A percentile compares a stretch with the other conserved stretches of the same genome.
Conservation (phyloP, 2,797 vertebrate genomes). For the Galago senegalensis region DNA sequence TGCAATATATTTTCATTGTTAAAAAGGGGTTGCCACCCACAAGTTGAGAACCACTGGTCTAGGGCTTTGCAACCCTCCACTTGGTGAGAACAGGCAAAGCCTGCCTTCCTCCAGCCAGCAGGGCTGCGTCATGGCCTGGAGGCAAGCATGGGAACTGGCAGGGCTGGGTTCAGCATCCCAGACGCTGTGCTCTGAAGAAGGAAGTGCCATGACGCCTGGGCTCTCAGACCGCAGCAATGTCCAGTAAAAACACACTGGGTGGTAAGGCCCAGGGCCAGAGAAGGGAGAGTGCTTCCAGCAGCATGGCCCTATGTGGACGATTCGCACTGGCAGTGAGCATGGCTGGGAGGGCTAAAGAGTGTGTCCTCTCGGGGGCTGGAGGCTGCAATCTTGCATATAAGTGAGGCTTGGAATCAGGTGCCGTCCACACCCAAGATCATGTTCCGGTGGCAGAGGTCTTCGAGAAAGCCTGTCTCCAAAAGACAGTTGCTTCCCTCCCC, state of each 20-base stretch:
- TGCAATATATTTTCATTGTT: no score
- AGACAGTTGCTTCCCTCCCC: not conserved
- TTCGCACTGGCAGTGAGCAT: not conserved
- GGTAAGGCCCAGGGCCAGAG: conserved; percentile 65
- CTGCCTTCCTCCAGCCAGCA: conserved; percentile 2
- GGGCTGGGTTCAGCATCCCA: conserved; percentile 51
- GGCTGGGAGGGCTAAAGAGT: not conserved
- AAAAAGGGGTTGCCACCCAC: no score
- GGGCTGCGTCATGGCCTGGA: conserved; percentile 43
- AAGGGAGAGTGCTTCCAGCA: conserved; percentile 35
- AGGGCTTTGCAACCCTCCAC: not conserved
- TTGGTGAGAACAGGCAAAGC: not conserved
- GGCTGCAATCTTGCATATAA: not conserved
- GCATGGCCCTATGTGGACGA: not conserved
- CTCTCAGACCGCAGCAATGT: conserved; percentile 60
- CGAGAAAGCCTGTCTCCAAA: not conserved
- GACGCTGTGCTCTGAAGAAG: conserved; percentile 16
- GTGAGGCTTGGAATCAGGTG: accelerated
- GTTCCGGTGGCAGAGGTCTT: not conserved
- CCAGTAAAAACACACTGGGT: conserved; percentile 82
- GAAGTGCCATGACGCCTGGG: conserved; percentile 56
- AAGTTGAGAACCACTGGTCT: no score
- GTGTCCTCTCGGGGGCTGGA: not conserved
- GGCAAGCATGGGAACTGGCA: conserved; percentile 69
- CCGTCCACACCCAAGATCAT: not conserved